Evolutionary conservation across 2,113 vertebrate species (phyloP), one percentile per base, ranked within the genome.

Genomic region (Pterophyllum scalare): DNA sequence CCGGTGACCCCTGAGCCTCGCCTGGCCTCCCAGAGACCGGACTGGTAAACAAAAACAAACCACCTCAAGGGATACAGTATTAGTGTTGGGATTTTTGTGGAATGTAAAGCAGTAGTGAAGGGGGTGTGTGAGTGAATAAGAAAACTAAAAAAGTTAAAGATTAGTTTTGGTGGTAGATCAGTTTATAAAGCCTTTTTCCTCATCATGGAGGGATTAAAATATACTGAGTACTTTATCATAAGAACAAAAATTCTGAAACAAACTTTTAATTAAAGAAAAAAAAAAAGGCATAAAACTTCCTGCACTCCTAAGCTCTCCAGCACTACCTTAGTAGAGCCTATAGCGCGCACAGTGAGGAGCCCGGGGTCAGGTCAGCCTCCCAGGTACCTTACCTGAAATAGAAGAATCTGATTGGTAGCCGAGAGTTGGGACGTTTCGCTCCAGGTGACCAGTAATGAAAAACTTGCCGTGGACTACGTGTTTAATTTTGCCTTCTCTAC

Each of bases 391-490:
- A 93, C 92, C 88, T 87, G 86, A 7, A 31, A 6, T 38, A 54
- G 80, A 82, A 33, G 87, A 82, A 7, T 87, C 86, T 1, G 91
- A 72, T 13, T 88, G 87, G 75, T 62, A 60, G 7, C 22, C 61
- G 15, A 6, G 1, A 8, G 38, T 38, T 7, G 31, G 64, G 11
- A 3, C 0, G 65, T 33, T 80, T 3, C 40, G 4, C 24, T 87
- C 59, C 2, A 88, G 79, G 6, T 82, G 74, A 12, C 83, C 92
- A 1, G n/a, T 7, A 0, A 89, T 33, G n/a, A 80, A 82, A 77
- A 94, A 91, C 46, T 43, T 84, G 0, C 92, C 93, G 2, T 20
- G 35, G 7, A 56, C 2, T 1, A 87, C 28, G 1, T 10, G 80
- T 4, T 57, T n/a, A 0, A 90, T 54, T 2, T 22, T 1, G 0